Base-by-base conservation (phyloP, 2,113 vertebrate genomes). In the Chroicocephalus ridibundus region DNA sequence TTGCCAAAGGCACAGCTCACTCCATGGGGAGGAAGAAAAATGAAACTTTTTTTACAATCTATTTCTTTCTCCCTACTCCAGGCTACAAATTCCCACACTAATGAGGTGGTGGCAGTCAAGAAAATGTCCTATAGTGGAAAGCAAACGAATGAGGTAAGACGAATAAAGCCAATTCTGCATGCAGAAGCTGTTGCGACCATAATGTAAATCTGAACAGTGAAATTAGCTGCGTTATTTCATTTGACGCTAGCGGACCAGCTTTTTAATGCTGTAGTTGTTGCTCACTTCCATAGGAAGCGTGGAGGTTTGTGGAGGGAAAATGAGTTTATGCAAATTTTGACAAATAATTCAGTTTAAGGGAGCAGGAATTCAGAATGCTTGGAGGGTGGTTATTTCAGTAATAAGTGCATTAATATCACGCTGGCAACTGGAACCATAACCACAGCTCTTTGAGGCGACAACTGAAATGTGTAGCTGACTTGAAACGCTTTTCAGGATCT, bases 111-210 rank as follows among this genome's bases (percentile, higher is more conserved):
- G 98, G 99, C 99, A 90, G 98, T 99, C 98, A 99, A 99, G 97
- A 99, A 99, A 97, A 99, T 99, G 99, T 99, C 99, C 90, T 99
- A 99, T 52, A 99, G 99, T 96, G 99, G 99, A 71, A 99, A 99
- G 95, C 99, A 99, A 97, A 98, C 99, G 5, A 99, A 99, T 15
- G 99, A 99, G 98, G 99, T 99, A 97, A 98, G 98, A 66, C 32
- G 29, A 84, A 51, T 22, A 16, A 90, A 94, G 58, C 60, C 27
- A 75, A 1, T 38, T 60, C 38, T 83, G 38, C 69, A 25, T 65
- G 55, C 82, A 83, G 62, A 60, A 65, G 49, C 49, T 54, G 36
- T 14, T 61, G 60, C 51, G 66, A 22, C 68, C 38, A 2, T 24
- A 44, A 65, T 34, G 60, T n/a, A 42, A 91, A 75, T 61, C 32